These are phyloP conservation scores for Phataginus tetradactyla DNA, from an alignment of 2,797 vertebrate species.

Conservation along the genomic window DNA sequence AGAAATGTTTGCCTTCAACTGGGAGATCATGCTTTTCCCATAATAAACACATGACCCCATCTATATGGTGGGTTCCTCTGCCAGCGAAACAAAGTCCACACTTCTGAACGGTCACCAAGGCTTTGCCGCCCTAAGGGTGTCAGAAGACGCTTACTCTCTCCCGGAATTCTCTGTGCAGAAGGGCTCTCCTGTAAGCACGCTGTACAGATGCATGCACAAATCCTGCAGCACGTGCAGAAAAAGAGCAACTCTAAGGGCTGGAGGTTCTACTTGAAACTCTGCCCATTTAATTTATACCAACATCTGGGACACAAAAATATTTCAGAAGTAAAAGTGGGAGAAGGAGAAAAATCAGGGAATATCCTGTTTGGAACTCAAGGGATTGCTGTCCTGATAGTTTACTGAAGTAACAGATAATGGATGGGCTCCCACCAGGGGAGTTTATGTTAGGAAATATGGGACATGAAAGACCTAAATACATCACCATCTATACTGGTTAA, in stretches of 20 bases:
- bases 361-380: background rate
- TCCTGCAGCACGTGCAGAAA: background rate
- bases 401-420: background rate
- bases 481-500: background rate
- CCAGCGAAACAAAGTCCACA: background rate
- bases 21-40: background rate
- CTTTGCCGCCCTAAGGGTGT: too few relatives aligned
- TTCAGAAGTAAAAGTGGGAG: background rate
- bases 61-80: fast-evolving
- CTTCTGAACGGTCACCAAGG: background rate
- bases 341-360: background rate
- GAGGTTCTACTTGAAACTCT: background rate
- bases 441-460: background rate
- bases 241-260: background rate
- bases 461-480: background rate
- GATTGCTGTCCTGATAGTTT: background rate
- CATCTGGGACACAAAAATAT: background rate
- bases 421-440: background rate
- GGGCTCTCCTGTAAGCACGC: background rate
- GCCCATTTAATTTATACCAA: background rate
- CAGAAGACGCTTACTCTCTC: background rate
- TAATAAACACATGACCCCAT: background rate
- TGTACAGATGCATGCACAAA: fast-evolving
- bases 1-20: background rate
- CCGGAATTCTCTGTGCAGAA: background rate